Conservation (phyloP, 2,113 vertebrate genomes). For the Ploceus nigricollis region DNA sequence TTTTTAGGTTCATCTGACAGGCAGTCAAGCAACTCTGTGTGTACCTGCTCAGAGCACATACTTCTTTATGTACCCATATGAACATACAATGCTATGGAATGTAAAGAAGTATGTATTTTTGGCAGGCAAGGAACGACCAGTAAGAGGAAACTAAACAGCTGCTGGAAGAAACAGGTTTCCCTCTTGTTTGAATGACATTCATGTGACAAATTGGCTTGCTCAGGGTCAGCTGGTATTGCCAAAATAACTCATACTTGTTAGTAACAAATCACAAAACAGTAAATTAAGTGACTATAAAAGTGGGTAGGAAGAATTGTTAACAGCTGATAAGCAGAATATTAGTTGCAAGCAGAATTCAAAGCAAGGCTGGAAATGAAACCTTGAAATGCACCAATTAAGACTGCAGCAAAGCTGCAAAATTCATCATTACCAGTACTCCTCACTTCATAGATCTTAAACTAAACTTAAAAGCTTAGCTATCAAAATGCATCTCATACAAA, state of each 20-base stretch:
- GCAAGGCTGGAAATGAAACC: neutral
- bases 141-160: constrained; percentile 64
- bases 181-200: constrained; percentile 59
- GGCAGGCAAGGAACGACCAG: constrained; percentile 81
- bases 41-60: constrained; percentile 96
- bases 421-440: neutral
- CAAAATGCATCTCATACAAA: neutral
- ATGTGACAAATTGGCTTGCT: constrained; percentile 48
- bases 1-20: constrained; percentile 46
- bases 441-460: neutral
- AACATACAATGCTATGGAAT: constrained; percentile 99
- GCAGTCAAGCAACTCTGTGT: constrained; percentile 35
- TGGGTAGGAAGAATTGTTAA: neutral
- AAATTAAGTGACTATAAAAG: neutral
- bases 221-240: constrained; percentile 39
- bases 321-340: neutral
- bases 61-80: constrained; percentile 99
- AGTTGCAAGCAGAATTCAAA: neutral
- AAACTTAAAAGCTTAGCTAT: neutral
- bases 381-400: neutral
- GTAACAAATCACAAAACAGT: constrained; percentile 22
- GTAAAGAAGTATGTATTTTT: constrained; percentile 99
- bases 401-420: neutral
- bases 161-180: constrained; percentile 59
- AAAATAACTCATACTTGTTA: constrained; percentile 40